Evolutionary conservation across 2,888 invertebrate species (phyloP).

Genomic region (Drosophila villosipedis): DNA sequence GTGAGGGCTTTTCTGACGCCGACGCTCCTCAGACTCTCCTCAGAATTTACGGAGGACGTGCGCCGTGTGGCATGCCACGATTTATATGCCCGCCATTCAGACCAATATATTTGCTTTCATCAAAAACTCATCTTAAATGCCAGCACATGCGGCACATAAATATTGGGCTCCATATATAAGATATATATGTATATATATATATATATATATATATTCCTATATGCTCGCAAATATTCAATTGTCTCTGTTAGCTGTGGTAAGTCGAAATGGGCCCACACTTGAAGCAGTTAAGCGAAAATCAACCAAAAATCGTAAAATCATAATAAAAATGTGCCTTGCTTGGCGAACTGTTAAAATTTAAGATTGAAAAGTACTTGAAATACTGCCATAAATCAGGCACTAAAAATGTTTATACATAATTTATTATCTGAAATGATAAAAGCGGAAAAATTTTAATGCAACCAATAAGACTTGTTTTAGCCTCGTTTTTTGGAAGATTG

Average conservation of each 20-base stretch:
- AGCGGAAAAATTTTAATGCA: neutral
- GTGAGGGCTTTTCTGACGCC: constrained; percentile 10
- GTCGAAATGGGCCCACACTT: constrained; percentile 15
- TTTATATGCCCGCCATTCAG: constrained; percentile 53
- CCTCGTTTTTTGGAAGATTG: neutral
- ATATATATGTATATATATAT: neutral
- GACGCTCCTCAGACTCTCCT: neutral
- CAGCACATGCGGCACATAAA: constrained; percentile 68
- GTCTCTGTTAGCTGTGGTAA: constrained; percentile 19
- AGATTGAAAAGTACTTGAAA: constrained; percentile 25
- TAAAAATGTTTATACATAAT: neutral
- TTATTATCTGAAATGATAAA: neutral
- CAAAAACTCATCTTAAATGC: constrained; percentile 78
- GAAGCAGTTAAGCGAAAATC: constrained; percentile 46
- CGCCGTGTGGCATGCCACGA: constrained; percentile 63
- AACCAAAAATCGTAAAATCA: constrained; percentile 44
- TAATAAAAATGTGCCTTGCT: constrained; percentile 40
- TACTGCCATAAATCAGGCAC: constrained; percentile 14
- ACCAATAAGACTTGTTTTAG: neutral
- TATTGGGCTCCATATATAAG: constrained; percentile 23
- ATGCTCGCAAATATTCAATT: constrained; percentile 37
- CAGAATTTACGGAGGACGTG: constrained; percentile 48
- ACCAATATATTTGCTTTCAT: constrained; percentile 68
- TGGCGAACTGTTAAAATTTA: constrained; percentile 16
- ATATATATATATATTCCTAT: constrained; percentile 1